These are phyloP conservation scores for Leptobrachium ailaonicum DNA, from an alignment of 2,113 vertebrate species.

Conservation along the genomic window DNA sequence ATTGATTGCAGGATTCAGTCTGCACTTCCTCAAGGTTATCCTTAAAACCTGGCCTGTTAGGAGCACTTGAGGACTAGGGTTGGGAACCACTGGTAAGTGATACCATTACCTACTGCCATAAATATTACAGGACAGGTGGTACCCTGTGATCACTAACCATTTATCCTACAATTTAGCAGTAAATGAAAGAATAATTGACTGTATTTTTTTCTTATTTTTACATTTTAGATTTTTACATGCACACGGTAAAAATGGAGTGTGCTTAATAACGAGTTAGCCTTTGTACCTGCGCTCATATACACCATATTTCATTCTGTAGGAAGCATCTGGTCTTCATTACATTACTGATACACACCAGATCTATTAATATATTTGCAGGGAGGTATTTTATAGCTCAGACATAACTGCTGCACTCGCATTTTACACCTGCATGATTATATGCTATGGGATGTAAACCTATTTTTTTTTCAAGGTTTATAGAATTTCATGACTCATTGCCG, in stretches of 20 bases:
- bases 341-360: constrained; percentile 20
- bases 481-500: neutral
- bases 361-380: constrained; percentile 25
- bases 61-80: no score
- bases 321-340: constrained; percentile 30
- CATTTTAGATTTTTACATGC: neutral
- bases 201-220: no score
- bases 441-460: neutral
- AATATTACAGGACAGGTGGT: no score
- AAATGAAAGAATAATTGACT: no score
- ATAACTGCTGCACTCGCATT: neutral
- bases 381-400: constrained; percentile 11
- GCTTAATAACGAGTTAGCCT: constrained; percentile 19
- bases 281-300: constrained; percentile 1
- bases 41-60: no score
- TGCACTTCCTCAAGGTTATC: no score
- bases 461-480: neutral
- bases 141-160: no score
- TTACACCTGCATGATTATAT: constrained; percentile 4
- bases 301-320: constrained; percentile 17
- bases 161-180: no score
- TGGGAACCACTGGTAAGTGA: no score
- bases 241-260: constrained; percentile 9
- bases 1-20: no score
- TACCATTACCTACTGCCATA: no score